These are phyloP conservation scores for Drosophila pseudotalamancana DNA, from an alignment of 2,888 invertebrate genomes.

Conservation along the genomic window DNA sequence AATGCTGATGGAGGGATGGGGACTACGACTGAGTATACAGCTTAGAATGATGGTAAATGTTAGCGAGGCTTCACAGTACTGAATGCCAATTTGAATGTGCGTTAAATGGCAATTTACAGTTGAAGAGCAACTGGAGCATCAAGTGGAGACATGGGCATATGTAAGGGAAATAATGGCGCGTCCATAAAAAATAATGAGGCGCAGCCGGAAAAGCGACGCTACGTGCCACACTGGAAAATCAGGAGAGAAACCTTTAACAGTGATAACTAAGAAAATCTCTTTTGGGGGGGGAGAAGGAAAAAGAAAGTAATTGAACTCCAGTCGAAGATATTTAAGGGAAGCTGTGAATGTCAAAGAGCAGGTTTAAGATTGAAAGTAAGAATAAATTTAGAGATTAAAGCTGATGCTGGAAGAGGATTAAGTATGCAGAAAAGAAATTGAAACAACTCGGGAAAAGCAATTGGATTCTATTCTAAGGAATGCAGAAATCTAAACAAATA, in stretches of 20 bases:
- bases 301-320: constrained; percentile 3
- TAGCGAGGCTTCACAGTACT: constrained; percentile 10
- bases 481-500: background rate
- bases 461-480: background rate
- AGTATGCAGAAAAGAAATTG: background rate
- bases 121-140: constrained; percentile 47
- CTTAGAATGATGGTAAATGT: constrained; percentile 52
- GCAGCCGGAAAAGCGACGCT: constrained; percentile 12
- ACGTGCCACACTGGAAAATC: constrained; percentile 27
- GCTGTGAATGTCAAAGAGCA: constrained; percentile 14
- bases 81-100: constrained; percentile 60
- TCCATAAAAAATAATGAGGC: constrained; percentile 74
- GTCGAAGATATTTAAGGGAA: background rate
- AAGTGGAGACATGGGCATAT: constrained; percentile 43
- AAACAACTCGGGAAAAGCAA: background rate
- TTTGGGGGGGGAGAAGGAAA: background rate
- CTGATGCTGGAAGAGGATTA: background rate
- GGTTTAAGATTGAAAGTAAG: background rate
- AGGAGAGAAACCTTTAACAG: background rate
- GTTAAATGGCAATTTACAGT: constrained; percentile 70
- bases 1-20: background rate
- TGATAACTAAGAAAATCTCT: constrained; percentile 8
- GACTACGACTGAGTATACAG: constrained; percentile 27
- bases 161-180: constrained; percentile 62
- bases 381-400: constrained; percentile 1